Evolutionary conservation across 2,113 vertebrate species (phyloP).

Genomic region (Crypturellus undulatus): DNA sequence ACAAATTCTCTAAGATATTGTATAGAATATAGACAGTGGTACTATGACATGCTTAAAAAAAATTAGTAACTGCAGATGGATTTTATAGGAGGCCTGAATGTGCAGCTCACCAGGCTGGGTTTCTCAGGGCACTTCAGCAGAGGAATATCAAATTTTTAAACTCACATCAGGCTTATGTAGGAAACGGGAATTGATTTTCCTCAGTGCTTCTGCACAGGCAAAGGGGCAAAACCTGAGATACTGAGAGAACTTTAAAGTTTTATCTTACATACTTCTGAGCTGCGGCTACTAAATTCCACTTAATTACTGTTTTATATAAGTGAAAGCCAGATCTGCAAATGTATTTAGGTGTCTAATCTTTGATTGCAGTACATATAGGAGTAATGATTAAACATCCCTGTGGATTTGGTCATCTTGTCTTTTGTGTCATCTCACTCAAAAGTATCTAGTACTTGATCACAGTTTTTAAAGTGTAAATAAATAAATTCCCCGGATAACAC

Average conservation of each 20-base stretch:
- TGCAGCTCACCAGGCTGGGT: neutral
- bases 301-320: neutral
- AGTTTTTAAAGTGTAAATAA: neutral
- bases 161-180: neutral
- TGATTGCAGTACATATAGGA: neutral
- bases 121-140: neutral
- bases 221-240: neutral
- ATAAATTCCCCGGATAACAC: neutral
- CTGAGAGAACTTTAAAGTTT: neutral
- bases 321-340: neutral
- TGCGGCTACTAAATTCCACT: neutral
- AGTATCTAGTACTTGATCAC: neutral
- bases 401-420: neutral
- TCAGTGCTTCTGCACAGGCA: neutral
- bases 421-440: neutral
- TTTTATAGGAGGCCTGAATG: neutral
- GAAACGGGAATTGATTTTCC: neutral
- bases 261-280: neutral
- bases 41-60: neutral
- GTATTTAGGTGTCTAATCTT: neutral
- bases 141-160: neutral
- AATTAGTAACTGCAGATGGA: neutral
- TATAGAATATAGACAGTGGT: neutral
- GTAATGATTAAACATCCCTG: neutral
- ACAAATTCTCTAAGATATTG: conserved; percentile 1